Percentiles rank a stretch among this genome's conserved stretches.
These are phyloP conservation scores for Lemur catta DNA, from an alignment of 2,797 vertebrate species.

Conservation along the genomic window DNA sequence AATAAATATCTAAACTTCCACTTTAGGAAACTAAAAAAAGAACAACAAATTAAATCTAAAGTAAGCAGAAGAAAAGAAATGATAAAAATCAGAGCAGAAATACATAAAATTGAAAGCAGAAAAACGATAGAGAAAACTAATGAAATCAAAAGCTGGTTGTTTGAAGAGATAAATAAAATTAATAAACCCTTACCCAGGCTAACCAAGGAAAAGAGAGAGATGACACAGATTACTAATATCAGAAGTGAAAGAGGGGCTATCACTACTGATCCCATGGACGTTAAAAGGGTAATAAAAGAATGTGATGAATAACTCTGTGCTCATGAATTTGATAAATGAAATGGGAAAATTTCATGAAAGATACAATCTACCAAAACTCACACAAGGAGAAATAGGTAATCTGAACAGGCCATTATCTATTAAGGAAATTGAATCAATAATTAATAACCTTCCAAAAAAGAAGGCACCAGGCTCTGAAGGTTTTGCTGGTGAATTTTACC, in stretches of 20 bases:
- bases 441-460: not conserved
- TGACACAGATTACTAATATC: conserved; percentile 2
- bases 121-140: conserved; percentile 22
- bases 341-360: not conserved
- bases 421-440: not conserved
- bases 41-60: not conserved
- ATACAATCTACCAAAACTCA: conserved; percentile 11
- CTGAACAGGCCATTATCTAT: not conserved
- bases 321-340: conserved; percentile 14
- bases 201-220: not conserved
- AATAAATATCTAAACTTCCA: not conserved
- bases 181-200: not conserved
- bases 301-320: not conserved
- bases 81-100: conserved; percentile 32
- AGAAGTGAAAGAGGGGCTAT: not conserved
- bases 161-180: not conserved
- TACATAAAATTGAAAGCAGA: not conserved
- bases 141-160: conserved; percentile 1
- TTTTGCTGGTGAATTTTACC: conserved; percentile 2
- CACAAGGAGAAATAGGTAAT: not conserved
- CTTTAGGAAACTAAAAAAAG: not conserved
- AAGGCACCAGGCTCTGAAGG: not conserved
- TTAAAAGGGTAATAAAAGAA: not conserved
- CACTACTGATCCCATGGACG: not conserved
- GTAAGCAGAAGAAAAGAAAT: conserved; percentile 1